Percentiles rank a stretch among this genome's conserved stretches.
phyloP scores from a whole-genome alignment of 2,797 vertebrate genomes.

The Phoeniculus purpureus region DNA sequence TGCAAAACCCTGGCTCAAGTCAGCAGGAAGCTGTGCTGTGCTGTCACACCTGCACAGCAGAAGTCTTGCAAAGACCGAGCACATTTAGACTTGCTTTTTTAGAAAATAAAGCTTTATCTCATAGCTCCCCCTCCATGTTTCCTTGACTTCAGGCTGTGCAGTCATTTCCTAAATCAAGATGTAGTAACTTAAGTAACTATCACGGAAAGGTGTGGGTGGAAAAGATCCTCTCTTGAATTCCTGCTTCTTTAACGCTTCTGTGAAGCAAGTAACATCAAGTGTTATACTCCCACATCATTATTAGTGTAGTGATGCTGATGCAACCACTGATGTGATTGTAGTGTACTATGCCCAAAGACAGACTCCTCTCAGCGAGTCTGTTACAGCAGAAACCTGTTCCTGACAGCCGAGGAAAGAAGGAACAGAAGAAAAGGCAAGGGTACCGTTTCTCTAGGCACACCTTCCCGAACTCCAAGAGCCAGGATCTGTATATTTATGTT shows the following conservation, averaged over 20 bases:
- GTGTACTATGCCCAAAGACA: background rate
- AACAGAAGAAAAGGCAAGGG: background rate
- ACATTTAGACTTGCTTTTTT: background rate
- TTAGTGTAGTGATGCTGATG: background rate
- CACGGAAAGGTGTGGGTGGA: background rate
- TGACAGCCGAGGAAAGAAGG: background rate
- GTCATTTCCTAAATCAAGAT: background rate
- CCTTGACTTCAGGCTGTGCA: background rate
- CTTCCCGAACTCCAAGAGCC: background rate
- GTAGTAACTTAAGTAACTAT: background rate
- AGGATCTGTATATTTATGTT: background rate
- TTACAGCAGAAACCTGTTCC: background rate
- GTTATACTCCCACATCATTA: background rate
- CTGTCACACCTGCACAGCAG: background rate
- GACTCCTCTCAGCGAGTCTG: background rate
- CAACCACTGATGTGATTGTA: background rate
- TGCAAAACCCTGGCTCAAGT: background rate
- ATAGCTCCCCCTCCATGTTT: background rate
- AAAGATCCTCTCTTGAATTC: background rate
- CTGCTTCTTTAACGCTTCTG: background rate
- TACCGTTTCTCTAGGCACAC: background rate
- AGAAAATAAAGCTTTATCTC: background rate
- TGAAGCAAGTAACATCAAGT: background rate
- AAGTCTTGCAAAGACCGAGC: background rate
- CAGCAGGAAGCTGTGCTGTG: background rate